These are phyloP conservation scores for Platysteira castanea DNA, from an alignment of 2,113 vertebrate species.

Conservation along the genomic window DNA sequence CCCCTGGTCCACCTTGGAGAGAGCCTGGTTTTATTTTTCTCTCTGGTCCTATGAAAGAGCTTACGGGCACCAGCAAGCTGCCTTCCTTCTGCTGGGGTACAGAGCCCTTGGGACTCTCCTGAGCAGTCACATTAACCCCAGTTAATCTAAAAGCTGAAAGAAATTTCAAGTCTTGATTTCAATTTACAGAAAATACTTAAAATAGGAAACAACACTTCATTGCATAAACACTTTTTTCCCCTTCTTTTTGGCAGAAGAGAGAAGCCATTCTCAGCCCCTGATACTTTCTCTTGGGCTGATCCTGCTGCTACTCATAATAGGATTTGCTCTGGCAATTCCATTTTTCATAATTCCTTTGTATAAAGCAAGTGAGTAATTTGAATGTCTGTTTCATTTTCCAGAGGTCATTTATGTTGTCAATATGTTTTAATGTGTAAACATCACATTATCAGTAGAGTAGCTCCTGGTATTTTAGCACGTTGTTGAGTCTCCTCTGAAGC, in stretches of 20 bases:
- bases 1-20: not conserved
- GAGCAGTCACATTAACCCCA: not conserved
- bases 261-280: not conserved
- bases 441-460: not conserved
- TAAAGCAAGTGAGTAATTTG: slow-evolving; percentile 69
- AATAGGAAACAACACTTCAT: not conserved
- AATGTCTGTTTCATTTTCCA: not conserved
- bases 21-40: not conserved
- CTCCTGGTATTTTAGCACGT: not conserved
- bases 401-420: not conserved
- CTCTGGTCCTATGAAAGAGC: not conserved
- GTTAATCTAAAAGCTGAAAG: not conserved
- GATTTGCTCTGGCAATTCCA: slow-evolving; percentile 4
- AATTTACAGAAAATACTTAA: not conserved
- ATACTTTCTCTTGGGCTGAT: slow-evolving; percentile 25
- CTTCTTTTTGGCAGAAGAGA: not conserved
- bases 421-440: not conserved
- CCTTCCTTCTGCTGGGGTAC: not conserved
- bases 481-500: not conserved
- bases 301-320: slow-evolving; percentile 3
- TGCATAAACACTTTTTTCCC: not conserved
- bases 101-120: not conserved
- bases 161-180: not conserved
- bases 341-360: slow-evolving; percentile 45
- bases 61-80: not conserved